Evolutionary conservation across 1,140 invertebrate genomes (phyloP).

Genomic region (Zaprionus nigranus): DNA sequence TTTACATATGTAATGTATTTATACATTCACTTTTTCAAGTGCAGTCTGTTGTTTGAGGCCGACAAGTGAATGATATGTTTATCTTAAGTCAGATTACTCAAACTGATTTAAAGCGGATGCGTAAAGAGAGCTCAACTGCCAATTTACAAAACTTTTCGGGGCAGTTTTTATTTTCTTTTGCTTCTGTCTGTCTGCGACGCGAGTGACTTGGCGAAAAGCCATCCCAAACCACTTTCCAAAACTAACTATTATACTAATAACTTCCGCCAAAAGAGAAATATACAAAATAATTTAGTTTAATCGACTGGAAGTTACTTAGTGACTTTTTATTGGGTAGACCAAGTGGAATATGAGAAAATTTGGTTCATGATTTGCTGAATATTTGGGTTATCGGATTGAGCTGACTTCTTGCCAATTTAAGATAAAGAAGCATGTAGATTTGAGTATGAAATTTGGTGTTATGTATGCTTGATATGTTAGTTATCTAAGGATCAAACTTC

Average conservation of each 20-base stretch:
- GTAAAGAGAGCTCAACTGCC: conserved; percentile 9
- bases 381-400: too few relatives aligned
- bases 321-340: neutral
- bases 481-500: too few relatives aligned
- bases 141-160: conserved; percentile 5
- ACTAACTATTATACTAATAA: conserved; percentile 34
- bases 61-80: conserved; percentile 2
- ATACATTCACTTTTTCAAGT: conserved; percentile 24
- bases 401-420: too few relatives aligned
- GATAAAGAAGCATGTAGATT: too few relatives aligned
- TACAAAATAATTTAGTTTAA: neutral
- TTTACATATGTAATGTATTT: neutral
- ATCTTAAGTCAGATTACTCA: conserved; percentile 13
- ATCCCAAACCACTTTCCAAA: conserved; percentile 26
- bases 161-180: neutral
- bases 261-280: conserved; percentile 23
- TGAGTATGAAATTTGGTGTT: neutral
- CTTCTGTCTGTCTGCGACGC: neutral
- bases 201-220: conserved; percentile 15
- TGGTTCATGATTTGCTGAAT: neutral
- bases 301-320: neutral
- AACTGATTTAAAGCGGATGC: conserved; percentile 22
- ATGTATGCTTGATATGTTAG: too few relatives aligned
- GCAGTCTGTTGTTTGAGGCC: neutral
- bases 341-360: neutral